These are phyloP conservation scores for Eucera pruinosa DNA, from an alignment of 2,888 invertebrate genomes.

Conservation along the genomic window DNA sequence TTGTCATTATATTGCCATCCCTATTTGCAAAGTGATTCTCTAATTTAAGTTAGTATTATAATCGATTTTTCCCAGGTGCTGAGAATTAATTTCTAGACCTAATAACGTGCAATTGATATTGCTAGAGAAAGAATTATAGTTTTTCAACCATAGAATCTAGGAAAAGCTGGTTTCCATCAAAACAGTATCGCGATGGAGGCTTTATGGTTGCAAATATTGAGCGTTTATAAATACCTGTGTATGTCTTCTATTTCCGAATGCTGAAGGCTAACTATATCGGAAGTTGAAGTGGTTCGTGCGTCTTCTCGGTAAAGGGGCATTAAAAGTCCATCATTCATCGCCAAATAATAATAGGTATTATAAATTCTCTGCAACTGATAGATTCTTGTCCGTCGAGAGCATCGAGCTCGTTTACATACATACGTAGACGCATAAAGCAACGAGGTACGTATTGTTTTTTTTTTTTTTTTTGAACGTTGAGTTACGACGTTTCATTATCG, in stretches of 20 bases:
- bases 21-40: no score
- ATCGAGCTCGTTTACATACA: background rate
- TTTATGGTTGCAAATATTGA: slow-evolving; percentile 43
- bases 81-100: no score
- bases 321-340: slow-evolving; percentile 42
- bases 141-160: background rate
- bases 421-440: background rate
- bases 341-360: slow-evolving; percentile 38
- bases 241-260: slow-evolving; percentile 57
- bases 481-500: slow-evolving; percentile 22
- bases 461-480: slow-evolving; percentile 26
- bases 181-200: slow-evolving; percentile 17
- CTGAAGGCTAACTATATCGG: slow-evolving; percentile 53
- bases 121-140: background rate
- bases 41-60: no score
- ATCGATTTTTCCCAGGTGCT: background rate
- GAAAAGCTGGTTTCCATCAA: slow-evolving; percentile 10
- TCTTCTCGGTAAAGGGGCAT: slow-evolving; percentile 32
- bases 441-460: slow-evolving; percentile 25
- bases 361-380: background rate
- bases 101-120: no score
- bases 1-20: no score
- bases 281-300: slow-evolving; percentile 41
- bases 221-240: slow-evolving; percentile 53
- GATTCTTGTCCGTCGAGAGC: background rate